phyloP scores from a whole-genome alignment of 2,888 invertebrate genomes.

The Parasteatoda lunata region DNA sequence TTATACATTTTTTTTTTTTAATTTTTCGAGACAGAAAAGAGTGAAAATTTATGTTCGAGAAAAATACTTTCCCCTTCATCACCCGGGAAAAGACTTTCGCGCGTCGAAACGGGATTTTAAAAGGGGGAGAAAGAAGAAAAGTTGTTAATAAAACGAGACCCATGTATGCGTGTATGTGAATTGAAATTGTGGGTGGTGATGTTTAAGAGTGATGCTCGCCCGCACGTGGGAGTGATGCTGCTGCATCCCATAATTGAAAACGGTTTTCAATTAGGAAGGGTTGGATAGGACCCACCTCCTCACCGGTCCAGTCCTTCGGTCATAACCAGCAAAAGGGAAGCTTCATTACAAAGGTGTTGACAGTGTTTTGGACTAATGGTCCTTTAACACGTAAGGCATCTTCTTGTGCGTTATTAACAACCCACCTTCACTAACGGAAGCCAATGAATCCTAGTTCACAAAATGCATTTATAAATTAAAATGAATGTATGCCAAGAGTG shows the following conservation, averaged over 20 bases:
- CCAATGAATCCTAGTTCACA: constrained; percentile 58
- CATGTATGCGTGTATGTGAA: neutral
- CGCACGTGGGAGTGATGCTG: neutral
- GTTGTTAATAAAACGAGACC: constrained; percentile 45
- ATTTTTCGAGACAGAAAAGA: constrained; percentile 15
- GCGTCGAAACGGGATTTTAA: constrained; percentile 38
- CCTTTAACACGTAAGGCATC: constrained; percentile 60
- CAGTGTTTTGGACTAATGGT: constrained; percentile 60
- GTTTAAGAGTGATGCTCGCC: neutral
- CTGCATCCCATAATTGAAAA: constrained; percentile 64
- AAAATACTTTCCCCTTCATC: too few relatives aligned
- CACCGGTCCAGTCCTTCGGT: neutral
- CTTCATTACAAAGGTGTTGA: constrained; percentile 62
- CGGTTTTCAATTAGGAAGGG: constrained; percentile 66
- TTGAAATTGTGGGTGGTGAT: neutral
- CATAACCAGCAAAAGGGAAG: constrained; percentile 5
- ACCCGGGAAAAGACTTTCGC: neutral
- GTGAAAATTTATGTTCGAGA: constrained; percentile 53
- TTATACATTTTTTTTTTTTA: neutral
- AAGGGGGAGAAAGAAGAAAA: constrained; percentile 37
- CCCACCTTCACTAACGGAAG: constrained; percentile 44
- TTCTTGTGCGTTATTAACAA: constrained; percentile 46
- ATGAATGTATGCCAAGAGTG: constrained; percentile 32
- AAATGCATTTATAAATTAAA: constrained; percentile 65
- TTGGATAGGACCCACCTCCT: constrained; percentile 24